phyloP scores from a whole-genome alignment of 2,888 invertebrate species.

The Tetropium fuscum region DNA sequence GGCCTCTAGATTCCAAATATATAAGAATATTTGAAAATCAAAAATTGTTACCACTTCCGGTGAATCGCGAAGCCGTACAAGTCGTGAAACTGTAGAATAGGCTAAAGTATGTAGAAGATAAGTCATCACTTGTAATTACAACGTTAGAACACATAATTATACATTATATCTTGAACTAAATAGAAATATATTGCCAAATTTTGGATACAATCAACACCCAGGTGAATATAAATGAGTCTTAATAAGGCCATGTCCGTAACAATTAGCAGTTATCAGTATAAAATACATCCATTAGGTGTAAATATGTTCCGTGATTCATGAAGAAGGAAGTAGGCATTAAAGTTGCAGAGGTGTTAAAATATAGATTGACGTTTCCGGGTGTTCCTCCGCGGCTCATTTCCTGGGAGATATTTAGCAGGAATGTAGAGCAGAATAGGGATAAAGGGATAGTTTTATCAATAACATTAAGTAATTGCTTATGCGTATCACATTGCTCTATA shows the following conservation, averaged over 20 bases:
- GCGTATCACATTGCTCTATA: slow-evolving; percentile 10
- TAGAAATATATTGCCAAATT: too few relatives aligned
- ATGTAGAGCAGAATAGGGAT: slow-evolving; percentile 5
- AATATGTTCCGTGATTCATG: slow-evolving; percentile 15
- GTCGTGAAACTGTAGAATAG: too few relatives aligned
- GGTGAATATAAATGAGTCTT: not conserved
- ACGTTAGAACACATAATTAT: too few relatives aligned
- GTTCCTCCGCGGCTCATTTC: slow-evolving; percentile 21
- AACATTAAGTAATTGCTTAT: slow-evolving; percentile 23
- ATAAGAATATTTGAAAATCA: too few relatives aligned
- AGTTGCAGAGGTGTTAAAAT: slow-evolving; percentile 23
- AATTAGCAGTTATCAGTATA: not conserved
- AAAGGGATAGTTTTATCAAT: slow-evolving; percentile 16
- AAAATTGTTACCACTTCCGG: too few relatives aligned
- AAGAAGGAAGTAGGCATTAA: slow-evolving; percentile 15
- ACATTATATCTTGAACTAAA: too few relatives aligned
- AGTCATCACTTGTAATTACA: too few relatives aligned
- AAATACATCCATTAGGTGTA: slow-evolving; percentile 11
- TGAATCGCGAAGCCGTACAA: too few relatives aligned
- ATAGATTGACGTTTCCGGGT: slow-evolving; percentile 19
- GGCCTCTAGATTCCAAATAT: too few relatives aligned
- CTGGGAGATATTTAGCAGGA: slow-evolving; percentile 3
- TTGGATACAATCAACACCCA: not conserved
- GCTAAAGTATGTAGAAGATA: too few relatives aligned
- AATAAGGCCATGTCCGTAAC: slow-evolving; percentile 10